A percentile compares a stretch with the other conserved stretches of the same genome.
Evolutionary conservation across 2,113 vertebrate genomes (phyloP).

Genomic region (Mirza zaza): DNA sequence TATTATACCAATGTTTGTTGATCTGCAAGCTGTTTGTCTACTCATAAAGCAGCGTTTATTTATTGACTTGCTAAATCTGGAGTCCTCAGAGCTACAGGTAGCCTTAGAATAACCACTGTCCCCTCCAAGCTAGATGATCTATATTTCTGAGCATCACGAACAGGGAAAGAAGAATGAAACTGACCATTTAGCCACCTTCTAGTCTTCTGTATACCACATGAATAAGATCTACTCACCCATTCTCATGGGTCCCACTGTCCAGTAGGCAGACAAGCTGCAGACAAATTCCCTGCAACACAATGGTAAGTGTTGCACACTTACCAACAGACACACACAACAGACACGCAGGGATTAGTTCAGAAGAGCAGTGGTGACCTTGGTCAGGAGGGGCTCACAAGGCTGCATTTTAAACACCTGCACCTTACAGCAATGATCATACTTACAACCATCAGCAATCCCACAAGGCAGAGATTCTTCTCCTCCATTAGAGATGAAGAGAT

Average conservation of each 20-base stretch:
- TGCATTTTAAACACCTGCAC: neutral
- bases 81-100: slow-evolving; percentile 6
- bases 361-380: neutral
- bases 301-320: neutral
- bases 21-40: slow-evolving; percentile 50
- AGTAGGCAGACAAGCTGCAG: neutral
- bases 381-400: neutral
- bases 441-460: neutral
- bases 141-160: neutral
- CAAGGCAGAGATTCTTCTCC: neutral
- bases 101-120: neutral
- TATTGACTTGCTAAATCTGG: slow-evolving; percentile 64
- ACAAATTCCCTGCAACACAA: neutral
- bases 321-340: neutral
- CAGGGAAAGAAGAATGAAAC: slow-evolving; percentile 20
- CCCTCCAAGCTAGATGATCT: neutral
- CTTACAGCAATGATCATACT: neutral
- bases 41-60: slow-evolving; percentile 61
- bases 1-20: slow-evolving; percentile 69
- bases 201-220: neutral
- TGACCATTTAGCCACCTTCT: neutral
- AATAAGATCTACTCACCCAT: neutral
- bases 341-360: neutral
- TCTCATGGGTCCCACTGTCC: neutral
- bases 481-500: neutral